Base-by-base conservation (phyloP, 1,140 invertebrate genomes). In the Cataglyphis hispanica region DNA sequence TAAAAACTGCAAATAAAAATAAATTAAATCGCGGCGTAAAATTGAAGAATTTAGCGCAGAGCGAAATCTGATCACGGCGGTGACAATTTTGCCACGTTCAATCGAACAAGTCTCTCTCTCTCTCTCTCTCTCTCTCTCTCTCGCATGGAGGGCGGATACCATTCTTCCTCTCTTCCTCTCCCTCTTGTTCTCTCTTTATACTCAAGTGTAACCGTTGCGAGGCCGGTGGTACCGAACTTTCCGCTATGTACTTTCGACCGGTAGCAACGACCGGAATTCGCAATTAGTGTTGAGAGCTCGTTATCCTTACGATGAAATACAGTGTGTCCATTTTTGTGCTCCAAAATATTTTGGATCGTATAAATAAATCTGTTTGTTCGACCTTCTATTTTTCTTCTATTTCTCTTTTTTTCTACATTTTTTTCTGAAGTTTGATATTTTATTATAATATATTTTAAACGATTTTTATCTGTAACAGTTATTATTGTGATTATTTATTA, bases 31-130 rank as follows among this genome's bases (percentile, higher is more conserved):
- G 11, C 37, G 7, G 27, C 1, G 37, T 56, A 43, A 16, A 1
- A 22, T 31, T 0, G 27, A 61, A 22, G 19, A 11, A 61, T 27
- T 86, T 53, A 61, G 43, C n/a, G 53, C 53, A 50, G 58, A 31
- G 60, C 27, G 10, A 81, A 81, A 75, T 81, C 13, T 72, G 16
- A 22, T 13, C 31, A 13, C 8, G n/a, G 11, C 31, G 19, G 22
- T 2, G n/a, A 34, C 31, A 34, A 85, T 85, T 85, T 58, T 27
- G 70, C 37, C 11, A 88, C 7, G 50, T 85, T 88, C 87, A 69
- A 89, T 80, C 69, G 25, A 58, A 31, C 10, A 66, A 19, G 46
- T 53, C 31, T 40, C 37, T 78, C 76, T 19, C 22, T 2, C 4
- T 22, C 40, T 27, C 31, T 22, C 22, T 6, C 25, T 5, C 13